Base-by-base conservation (phyloP, 1,140 invertebrate genomes). In the Drosophila erecta region DNA sequence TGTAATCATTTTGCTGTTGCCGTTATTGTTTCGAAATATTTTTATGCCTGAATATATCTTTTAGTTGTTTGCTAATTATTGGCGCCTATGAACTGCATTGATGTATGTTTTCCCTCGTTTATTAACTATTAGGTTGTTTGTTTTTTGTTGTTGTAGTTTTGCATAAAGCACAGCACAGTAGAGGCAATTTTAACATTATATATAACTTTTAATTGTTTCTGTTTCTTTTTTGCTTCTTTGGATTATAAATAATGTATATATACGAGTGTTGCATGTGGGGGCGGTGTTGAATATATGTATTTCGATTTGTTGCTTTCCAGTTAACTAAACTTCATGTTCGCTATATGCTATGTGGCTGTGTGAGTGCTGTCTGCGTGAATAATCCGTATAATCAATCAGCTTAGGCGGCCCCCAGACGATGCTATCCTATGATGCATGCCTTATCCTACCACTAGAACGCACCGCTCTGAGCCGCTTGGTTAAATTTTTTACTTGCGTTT, bases 231-330 rank as follows among this genome's bases (percentile, higher is more conserved):
- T 83, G 72, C 80, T 84, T 89, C 81, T 90, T 90, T 90, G 89
- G 83, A 83, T 79, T 89, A 90, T 80, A 87, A 79, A 89, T 87
- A 87, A 89, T 87, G 75, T 64, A 50, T 78, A 65, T 81, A 55
- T 71, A 62, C 70, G 57, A 73, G 71, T 65, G 58, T 35, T 62
- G 43, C 64, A 14, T 78, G 51, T 69, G 51, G 58, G 41, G 46
- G 41, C 14, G 37, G 20, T 53, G 60, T 37, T 53, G 51, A 72
- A 46, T 67, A 46, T 57, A 41, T 79, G 50, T 81, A 89, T 79
- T 87, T 87, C 84, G 84, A 87, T 79, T 79, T 74, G 66, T 62
- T 83, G 70, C 56, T 76, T 75, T 80, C 75, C 56, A 75, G 53
- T 75, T 71, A 61, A 59, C 65, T 60, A 60, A 74, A 83, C 60